Evolutionary conservation across 2,797 vertebrate genomes (phyloP).

Genomic region (Macroramphosus scolopax): DNA sequence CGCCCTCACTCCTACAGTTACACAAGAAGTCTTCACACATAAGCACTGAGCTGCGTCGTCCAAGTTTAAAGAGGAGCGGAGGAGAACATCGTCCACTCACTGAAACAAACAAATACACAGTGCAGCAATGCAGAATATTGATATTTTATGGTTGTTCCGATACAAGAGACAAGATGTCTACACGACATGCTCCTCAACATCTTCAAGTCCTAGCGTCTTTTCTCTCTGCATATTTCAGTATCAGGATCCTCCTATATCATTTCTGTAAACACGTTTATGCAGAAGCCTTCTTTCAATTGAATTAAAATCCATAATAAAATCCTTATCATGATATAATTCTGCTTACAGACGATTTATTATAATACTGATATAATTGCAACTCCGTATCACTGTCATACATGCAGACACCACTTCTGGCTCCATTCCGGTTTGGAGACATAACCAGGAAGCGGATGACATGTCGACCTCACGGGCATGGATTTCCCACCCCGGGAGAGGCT

Average conservation of each 20-base stretch:
- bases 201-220: too few species aligned
- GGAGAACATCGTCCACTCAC: conserved; percentile 7
- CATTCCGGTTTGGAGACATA: conserved; percentile 40
- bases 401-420: conserved; percentile 59
- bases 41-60: conserved; percentile 37
- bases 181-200: too few species aligned
- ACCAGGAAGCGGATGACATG: conserved; percentile 52
- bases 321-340: too few species aligned
- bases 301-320: too few species aligned
- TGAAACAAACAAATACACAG: conserved; percentile 6
- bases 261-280: too few species aligned
- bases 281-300: too few species aligned
- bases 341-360: too few species aligned
- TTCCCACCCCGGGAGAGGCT: conserved; percentile 61
- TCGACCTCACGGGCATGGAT: conserved; percentile 42
- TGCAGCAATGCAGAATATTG: neutral
- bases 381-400: conserved; percentile 48
- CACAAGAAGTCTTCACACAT: conserved; percentile 58
- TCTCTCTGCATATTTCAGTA: too few species aligned
- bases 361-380: too few species aligned
- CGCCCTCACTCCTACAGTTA: conserved; percentile 49
- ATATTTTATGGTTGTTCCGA: too few species aligned
- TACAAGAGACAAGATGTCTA: too few species aligned
- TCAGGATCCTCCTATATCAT: too few species aligned
- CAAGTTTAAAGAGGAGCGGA: conserved; percentile 20